Percentiles rank a stretch among this genome's conserved stretches.
phyloP scores from a whole-genome alignment of 30 jellyfish, hydroid and myxozoan genomes.

The Rhopilema esculentum region DNA sequence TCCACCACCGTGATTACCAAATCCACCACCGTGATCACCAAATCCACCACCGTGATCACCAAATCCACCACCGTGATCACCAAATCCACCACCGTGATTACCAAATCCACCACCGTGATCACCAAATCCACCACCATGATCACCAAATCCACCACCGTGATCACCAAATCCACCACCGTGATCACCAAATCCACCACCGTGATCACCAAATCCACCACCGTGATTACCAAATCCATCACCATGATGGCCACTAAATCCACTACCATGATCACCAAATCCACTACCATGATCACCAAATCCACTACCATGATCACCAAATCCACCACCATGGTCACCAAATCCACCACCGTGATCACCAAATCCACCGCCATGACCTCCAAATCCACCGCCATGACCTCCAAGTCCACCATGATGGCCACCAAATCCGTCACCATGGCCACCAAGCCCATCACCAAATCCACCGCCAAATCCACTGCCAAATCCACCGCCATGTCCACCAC shows the following conservation, averaged over 20 bases:
- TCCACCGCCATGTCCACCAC: constrained; percentile 36
- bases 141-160: constrained; percentile 37
- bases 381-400: constrained; percentile 35
- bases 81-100: constrained; percentile 52
- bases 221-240: constrained; percentile 22
- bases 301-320: constrained; percentile 38
- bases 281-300: constrained; percentile 15
- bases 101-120: constrained; percentile 51
- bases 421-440: constrained; percentile 29
- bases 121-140: constrained; percentile 39
- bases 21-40: constrained; percentile 32
- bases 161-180: constrained; percentile 32
- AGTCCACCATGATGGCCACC: constrained; percentile 8
- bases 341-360: constrained; percentile 25
- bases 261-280: constrained; percentile 23
- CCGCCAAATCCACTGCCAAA: constrained; percentile 54
- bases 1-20: constrained; percentile 64
- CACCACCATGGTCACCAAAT: constrained; percentile 32
- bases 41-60: constrained; percentile 52
- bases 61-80: constrained; percentile 37
- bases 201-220: constrained; percentile 61
- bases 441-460: constrained; percentile 29
- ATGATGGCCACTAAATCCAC: constrained; percentile 23
- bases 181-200: constrained; percentile 21
- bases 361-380: constrained; percentile 46